Conservation (phyloP, 2,797 vertebrate genomes). For the Semaprochilodus insignis region DNA sequence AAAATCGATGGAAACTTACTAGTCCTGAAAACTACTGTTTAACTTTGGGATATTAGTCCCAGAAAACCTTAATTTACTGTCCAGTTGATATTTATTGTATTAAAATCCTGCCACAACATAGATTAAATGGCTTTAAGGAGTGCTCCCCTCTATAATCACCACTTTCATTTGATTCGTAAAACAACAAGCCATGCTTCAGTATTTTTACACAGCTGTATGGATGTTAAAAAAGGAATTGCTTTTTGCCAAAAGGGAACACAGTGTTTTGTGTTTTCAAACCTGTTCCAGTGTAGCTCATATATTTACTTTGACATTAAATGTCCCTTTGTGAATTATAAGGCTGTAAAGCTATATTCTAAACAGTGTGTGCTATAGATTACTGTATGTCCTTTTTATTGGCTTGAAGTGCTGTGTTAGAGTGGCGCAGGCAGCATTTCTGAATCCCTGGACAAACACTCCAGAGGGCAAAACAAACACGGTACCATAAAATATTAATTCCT, state of each 20-base stretch:
- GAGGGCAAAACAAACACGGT: constrained; percentile 30
- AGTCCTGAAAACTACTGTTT: no score
- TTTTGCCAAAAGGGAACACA: constrained; percentile 24
- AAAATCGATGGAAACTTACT: no score
- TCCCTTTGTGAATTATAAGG: neutral
- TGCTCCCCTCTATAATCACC: no score
- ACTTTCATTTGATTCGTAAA: neutral
- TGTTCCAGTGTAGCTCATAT: constrained; percentile 15
- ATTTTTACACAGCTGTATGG: neutral
- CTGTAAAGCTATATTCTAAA: neutral
- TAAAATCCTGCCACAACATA: neutral
- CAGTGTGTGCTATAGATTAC: neutral
- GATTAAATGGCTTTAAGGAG: neutral
- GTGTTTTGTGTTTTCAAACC: neutral
- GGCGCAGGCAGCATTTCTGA: neutral
- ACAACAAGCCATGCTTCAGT: neutral
- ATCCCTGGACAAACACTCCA: constrained; percentile 18
- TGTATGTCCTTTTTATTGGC: constrained; percentile 9
- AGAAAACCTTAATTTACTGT: no score
- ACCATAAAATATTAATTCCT: constrained; percentile 39
- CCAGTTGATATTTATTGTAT: neutral
- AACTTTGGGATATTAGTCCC: no score
- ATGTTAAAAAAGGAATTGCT: neutral
- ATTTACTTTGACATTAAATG: neutral
- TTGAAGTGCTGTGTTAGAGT: constrained; percentile 13